Base-by-base conservation (phyloP, 2,113 vertebrate genomes). In the Anolis carolinensis region DNA sequence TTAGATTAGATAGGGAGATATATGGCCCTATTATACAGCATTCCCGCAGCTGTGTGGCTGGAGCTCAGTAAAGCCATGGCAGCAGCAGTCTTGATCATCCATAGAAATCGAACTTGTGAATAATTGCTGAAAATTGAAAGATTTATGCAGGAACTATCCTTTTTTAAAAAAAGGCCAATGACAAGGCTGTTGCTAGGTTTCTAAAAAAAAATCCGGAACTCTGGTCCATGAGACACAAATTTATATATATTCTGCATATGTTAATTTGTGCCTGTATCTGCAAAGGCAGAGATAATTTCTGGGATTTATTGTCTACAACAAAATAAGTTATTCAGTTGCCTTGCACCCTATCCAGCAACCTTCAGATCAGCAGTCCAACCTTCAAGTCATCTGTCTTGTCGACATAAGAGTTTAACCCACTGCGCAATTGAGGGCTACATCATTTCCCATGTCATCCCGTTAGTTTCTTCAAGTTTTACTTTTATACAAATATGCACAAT, bases 1-100 rank as follows among this genome's bases (percentile, higher is more conserved):
- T 94, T 91, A 92, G 86, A 88, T 93, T 93, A 89, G 86, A 83
- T 77, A 90, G 79, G 82, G 83, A 86, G 91, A 91, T 86, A 52
- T 89, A 77, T 81, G 82, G 81, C 83, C 82, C 89, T 93, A n/a
- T 13, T 91, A 87, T 90, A 89, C 87, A 86, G 85, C 70, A 23
- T 85, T 34, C 16, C 82, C 50, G 84, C 86, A 67, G 32, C 77
- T 59, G 78, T 86, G 75, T 83, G 52, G 85, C 55, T 36, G 1
- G 20, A 80, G 67, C 83, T 88, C 75, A 86, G 1, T 44, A 0
- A 5, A 16, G 39, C 16, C 77, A 79, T 63, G 55, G 86, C 30
- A 63, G 73, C 55, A 82, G 70, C 34, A 39, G 63, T 48, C 21
- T 82, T 78, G 78, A 73, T 70, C 79, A 50, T 83, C 71, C 36